Conservation (phyloP, 2,888 invertebrate species). For the Thera obeliscata region DNA sequence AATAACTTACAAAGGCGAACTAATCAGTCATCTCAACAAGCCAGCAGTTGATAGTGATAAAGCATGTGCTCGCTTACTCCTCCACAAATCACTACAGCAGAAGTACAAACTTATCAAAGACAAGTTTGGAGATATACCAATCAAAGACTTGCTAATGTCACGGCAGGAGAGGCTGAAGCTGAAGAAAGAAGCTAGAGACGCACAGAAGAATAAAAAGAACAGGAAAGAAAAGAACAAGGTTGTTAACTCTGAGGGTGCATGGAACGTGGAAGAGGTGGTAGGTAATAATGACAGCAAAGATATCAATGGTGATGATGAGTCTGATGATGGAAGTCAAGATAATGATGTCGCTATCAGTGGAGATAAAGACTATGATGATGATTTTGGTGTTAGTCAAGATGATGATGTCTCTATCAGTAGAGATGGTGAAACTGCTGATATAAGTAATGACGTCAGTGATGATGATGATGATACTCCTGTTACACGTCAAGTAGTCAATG, state of each 20-base stretch:
- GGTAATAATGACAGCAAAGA: conserved; percentile 37
- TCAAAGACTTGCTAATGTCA: conserved; percentile 76
- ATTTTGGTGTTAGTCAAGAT: conserved; percentile 10
- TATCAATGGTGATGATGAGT: conserved; percentile 3
- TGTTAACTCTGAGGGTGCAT: conserved; percentile 62
- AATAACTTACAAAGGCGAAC: conserved; percentile 67
- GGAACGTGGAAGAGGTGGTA: conserved; percentile 62
- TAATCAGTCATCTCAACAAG: conserved; percentile 67
- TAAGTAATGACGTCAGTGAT: conserved; percentile 16
- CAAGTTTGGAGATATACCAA: conserved; percentile 68
- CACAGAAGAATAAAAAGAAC: conserved; percentile 66
- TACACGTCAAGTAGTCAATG: conserved; percentile 25
- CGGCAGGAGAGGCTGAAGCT: conserved; percentile 69
- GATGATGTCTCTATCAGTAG: conserved; percentile 15
- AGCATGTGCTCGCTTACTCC: conserved; percentile 71
- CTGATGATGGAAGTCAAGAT: conserved; percentile 5
- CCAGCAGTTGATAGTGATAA: conserved; percentile 68
- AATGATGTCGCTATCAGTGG: conserved; percentile 15
- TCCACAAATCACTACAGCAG: conserved; percentile 71
- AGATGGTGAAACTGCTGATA: conserved; percentile 16
- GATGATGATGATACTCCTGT: conserved; percentile 22
- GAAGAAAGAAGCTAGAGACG: conserved; percentile 71
- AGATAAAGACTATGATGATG: conserved; percentile 7
- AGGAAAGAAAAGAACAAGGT: conserved; percentile 55
- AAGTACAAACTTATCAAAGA: conserved; percentile 69